Evolutionary conservation across 2,888 invertebrate species (phyloP).

Genomic region (Arenicola marina): DNA sequence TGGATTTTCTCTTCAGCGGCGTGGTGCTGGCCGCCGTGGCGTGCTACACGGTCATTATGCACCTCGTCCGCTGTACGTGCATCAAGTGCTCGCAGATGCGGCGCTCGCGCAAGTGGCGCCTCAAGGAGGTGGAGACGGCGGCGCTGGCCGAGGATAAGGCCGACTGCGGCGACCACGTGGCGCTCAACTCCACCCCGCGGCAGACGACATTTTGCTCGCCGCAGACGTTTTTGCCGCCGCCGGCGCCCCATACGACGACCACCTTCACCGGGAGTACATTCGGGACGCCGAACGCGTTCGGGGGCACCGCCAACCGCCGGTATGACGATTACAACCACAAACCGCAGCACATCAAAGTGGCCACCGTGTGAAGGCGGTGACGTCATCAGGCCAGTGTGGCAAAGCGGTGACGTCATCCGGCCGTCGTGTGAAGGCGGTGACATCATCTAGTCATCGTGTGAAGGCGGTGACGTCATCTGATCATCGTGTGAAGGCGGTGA

Average conservation of each 20-base stretch:
- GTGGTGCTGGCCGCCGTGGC: conserved; percentile 19
- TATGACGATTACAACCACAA: conserved; percentile 7
- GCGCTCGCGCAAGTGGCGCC: conserved; percentile 17
- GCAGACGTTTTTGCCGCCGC: neutral
- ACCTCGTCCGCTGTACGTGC: conserved; percentile 26
- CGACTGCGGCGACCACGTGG: conserved; percentile 13
- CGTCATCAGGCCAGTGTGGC: too few relatives aligned
- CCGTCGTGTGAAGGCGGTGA: too few relatives aligned
- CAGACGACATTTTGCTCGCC: too few relatives aligned
- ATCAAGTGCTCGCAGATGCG: conserved; percentile 20
- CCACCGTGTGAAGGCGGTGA: conserved; percentile 7
- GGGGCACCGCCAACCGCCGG: neutral
- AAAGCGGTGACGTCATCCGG: too few relatives aligned
- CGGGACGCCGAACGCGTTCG: too few relatives aligned
- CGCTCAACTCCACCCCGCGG: neutral
- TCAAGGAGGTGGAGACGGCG: conserved; percentile 18
- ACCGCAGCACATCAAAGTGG: conserved; percentile 1
- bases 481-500: too few relatives aligned
- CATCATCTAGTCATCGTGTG: too few relatives aligned
- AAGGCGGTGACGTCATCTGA: too few relatives aligned
- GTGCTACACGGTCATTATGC: conserved; percentile 20
- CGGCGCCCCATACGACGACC: too few relatives aligned
- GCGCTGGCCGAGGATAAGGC: conserved; percentile 16
- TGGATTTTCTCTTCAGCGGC: conserved; percentile 22
- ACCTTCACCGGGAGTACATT: too few relatives aligned